A percentile compares a stretch with the other conserved stretches of the same genome.
phyloP scores from a whole-genome alignment of 2,797 vertebrate species.

The Apogon hyalosoma region DNA sequence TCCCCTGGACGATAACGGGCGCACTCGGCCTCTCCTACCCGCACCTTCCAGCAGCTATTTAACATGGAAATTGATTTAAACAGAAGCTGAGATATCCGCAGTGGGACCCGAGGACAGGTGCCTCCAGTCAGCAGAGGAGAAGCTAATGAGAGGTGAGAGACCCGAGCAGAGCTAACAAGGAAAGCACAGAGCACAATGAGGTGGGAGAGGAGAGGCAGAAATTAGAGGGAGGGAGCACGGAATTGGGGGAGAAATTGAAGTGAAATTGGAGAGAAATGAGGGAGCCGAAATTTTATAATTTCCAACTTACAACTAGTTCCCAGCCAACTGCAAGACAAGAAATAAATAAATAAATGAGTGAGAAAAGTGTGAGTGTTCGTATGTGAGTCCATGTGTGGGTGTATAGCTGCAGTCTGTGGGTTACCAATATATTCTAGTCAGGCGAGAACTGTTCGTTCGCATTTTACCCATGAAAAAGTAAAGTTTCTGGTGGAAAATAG shows the following conservation, averaged over 20 bases:
- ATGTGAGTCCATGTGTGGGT: constrained; percentile 51
- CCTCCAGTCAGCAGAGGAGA: constrained; percentile 78
- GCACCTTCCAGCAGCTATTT: constrained; percentile 73
- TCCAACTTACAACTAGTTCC: constrained; percentile 27
- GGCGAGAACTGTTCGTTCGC: constrained; percentile 27
- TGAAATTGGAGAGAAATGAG: constrained; percentile 63
- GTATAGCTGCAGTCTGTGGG: constrained; percentile 49
- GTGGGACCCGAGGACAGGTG: constrained; percentile 79
- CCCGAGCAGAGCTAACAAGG: constrained; percentile 73
- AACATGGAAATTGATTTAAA: constrained; percentile 87
- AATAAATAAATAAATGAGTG: constrained; percentile 47
- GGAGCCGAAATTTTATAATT: constrained; percentile 53
- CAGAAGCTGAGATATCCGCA: constrained; percentile 74
- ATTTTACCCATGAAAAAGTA: constrained; percentile 24
- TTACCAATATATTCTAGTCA: constrained; percentile 40
- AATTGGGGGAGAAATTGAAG: constrained; percentile 43
- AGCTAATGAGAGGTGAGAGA: constrained; percentile 82
- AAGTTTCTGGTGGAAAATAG: constrained; percentile 26
- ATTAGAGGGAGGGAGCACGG: constrained; percentile 30
- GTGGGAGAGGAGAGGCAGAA: constrained; percentile 38
- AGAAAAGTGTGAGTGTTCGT: constrained; percentile 38
- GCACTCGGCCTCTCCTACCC: constrained; percentile 26
- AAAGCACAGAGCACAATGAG: constrained; percentile 63
- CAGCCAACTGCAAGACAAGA: constrained; percentile 46
- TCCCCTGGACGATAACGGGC: neutral